Base-by-base conservation (phyloP, 2,113 vertebrate genomes). In the Peromyscus polionotus region DNA sequence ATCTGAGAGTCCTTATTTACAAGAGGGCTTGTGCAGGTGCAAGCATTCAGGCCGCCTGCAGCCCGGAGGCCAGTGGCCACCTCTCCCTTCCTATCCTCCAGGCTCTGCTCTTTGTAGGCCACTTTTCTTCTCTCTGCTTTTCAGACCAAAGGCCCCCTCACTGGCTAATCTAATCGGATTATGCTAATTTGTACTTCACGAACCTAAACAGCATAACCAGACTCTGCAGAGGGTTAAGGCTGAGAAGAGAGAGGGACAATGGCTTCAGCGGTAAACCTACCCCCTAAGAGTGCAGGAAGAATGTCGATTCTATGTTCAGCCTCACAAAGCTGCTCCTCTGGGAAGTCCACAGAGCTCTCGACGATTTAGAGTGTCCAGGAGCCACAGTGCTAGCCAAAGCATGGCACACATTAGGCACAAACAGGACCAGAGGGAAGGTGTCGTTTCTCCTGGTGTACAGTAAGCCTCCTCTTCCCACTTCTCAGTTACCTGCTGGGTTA, bases 111-210 rank as follows among this genome's bases (percentile, higher is more conserved):
- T 99, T 99, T 99, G 99, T 99, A 98, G 99, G 98, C 98, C 98
- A 99, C 99, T 99, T 99, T 99, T 99, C 97, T 98, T 98, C 98
- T 99, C 98, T 96, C 97, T 96, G 91, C 98, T 98, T 99, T 99
- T 98, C 98, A 99, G 97, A 97, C 83, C 98, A 98, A 98, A 98
- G 97, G 98, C 97, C 99, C 98, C 98, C 99, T 98, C 98, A 98
- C 98, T 98, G 98, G 98, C 98, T 99, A 99, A 99, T 99, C 99
- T 99, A 99, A 99, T 99, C 99, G 99, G 99, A 99, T 99, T 99
- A 99, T 99, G 99, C 99, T 99, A 99, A 99, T 99, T 98, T 99
- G 98, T 99, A 99, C 99, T 99, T 99, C 99, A 99, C 99, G 99
- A 99, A 99, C 99, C 99, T 99, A 99, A 98, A 98, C 96, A 98